Base-by-base conservation (phyloP, 1,140 invertebrate genomes). In the Drosophila ironensis region DNA sequence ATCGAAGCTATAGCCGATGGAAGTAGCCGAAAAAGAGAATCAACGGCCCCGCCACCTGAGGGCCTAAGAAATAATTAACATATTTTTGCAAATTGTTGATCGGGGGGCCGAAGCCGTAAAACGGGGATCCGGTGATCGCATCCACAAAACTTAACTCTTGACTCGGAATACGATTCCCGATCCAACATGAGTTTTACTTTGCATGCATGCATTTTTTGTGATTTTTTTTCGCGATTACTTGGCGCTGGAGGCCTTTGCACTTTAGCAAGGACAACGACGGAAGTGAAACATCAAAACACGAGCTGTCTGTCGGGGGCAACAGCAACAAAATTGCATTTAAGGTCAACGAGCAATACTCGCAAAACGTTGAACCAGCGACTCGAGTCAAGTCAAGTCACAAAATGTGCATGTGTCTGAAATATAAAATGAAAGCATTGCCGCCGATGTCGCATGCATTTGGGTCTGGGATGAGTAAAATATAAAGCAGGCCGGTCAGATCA, bases 351-450 rank as follows among this genome's bases (percentile, higher is more conserved):
- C 70, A 74, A 78, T 33, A 67, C 71, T 74, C 50, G 78, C 11
- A 53, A 84, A 48, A 50, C 78, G 80, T 84, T 84, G 78, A 84
- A 84, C 78, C 73, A n/a, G n/a, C n/a, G n/a, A n/a, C n/a, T n/a
- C n/a, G n/a, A n/a, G n/a, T n/a, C n/a, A 33, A 20, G 19, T 4
- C 16, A 22, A 74, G 54, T 74, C 60, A 35, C 45, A 37, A 70
- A 47, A 30, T 30, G 11, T 42, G 30, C 25, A 37, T 17, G 6
- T 8, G 16, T 37, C 8, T 14, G 8, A 37, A 16, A 37, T 37
- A 37, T 14, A 20, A 64, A 68, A 30, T 40, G 22, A 25, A 54
- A 44, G 22, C 35, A 38, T 5, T 40, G 33, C 8, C 14, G 12
- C 42, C 51, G 12, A 14, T 22, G 22, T 25, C 37, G n/a, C n/a